These are phyloP conservation scores for Danionella dracula DNA, from an alignment of 2,797 vertebrate species.

Conservation along the genomic window DNA sequence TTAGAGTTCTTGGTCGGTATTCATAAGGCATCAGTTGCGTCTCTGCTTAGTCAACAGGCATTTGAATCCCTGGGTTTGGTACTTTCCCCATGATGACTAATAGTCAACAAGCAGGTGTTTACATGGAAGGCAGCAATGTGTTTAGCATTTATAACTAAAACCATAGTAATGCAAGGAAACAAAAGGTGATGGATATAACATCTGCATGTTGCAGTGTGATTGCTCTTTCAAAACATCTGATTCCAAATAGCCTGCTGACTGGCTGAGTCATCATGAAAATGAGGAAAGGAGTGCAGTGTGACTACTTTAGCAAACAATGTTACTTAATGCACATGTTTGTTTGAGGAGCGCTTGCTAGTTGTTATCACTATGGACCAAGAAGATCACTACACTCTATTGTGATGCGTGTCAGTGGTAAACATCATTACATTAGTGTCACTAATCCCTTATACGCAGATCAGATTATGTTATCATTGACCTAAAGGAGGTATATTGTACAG, in stretches of 20 bases:
- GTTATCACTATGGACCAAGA: background rate
- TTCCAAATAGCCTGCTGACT: background rate
- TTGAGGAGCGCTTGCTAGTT: background rate
- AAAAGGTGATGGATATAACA: background rate
- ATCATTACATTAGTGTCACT: constrained; percentile 1
- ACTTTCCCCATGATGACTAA: constrained; percentile 27
- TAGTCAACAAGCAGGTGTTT: constrained; percentile 3
- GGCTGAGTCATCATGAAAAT: background rate
- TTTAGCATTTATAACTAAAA: background rate
- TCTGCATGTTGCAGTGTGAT: background rate
- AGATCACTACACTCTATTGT: background rate
- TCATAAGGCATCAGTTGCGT: background rate
- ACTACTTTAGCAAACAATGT: background rate
- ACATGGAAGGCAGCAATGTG: background rate
- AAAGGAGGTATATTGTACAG: background rate
- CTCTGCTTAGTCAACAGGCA: background rate
- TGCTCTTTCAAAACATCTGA: background rate
- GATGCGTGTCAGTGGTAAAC: constrained; percentile 9
- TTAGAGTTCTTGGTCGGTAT: background rate
- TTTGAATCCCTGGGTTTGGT: constrained; percentile 10
- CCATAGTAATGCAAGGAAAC: background rate
- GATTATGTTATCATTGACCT: background rate
- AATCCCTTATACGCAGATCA: constrained; percentile 8
- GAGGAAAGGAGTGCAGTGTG: constrained; percentile 2
- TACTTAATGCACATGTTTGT: constrained; percentile 4